A percentile compares a stretch with the other conserved stretches of the same genome.
phyloP scores from a whole-genome alignment of 2,797 vertebrate species.

The Anabacerthia variegaticeps region DNA sequence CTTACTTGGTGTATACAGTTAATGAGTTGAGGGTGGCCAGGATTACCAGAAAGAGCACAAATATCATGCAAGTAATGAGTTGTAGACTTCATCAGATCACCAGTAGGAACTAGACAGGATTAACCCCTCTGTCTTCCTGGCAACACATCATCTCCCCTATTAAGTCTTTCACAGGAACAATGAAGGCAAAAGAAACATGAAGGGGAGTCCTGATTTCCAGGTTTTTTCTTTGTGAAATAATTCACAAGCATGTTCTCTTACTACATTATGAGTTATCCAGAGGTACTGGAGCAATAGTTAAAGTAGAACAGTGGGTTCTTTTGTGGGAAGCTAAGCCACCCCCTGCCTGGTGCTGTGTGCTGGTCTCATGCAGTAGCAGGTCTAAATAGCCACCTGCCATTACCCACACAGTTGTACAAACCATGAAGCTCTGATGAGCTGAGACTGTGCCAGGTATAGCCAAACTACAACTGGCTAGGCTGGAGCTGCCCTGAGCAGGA shows the following conservation, averaged over 20 bases:
- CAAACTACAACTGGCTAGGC: background rate
- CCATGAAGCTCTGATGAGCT: background rate
- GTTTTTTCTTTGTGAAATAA: background rate
- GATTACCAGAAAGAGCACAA: background rate
- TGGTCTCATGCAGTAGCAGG: background rate
- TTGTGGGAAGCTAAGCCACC: background rate
- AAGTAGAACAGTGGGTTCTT: background rate
- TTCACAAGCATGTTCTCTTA: background rate
- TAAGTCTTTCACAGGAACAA: background rate
- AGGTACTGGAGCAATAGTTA: background rate
- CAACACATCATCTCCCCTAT: background rate
- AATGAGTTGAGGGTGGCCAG: background rate
- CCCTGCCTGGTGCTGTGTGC: background rate
- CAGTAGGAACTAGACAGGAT: background rate
- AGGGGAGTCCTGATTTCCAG: background rate
- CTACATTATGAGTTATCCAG: background rate
- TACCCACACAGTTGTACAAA: background rate
- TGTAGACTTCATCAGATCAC: background rate
- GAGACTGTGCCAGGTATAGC: background rate
- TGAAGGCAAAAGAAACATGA: background rate
- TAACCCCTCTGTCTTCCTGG: background rate
- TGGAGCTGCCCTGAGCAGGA: background rate
- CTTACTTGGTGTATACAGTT: background rate
- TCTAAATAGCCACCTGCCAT: background rate
- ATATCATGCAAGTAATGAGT: background rate